Evolutionary conservation across 2,797 vertebrate species (phyloP).

Genomic region (Melanotaenia boesemani): DNA sequence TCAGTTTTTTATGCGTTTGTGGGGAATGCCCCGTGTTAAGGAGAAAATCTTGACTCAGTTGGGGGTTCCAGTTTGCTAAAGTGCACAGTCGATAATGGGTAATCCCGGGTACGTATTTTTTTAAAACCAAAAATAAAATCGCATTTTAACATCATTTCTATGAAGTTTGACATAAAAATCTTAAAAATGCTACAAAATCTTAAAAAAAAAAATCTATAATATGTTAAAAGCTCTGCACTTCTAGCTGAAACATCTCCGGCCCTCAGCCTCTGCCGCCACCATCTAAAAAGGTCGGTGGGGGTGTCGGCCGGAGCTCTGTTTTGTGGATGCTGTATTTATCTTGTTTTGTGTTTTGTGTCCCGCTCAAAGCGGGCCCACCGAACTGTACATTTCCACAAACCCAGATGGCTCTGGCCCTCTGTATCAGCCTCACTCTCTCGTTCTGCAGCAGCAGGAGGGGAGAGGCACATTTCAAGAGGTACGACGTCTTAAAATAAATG

Average conservation of each 20-base stretch:
- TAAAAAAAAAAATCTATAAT: constrained; percentile 71
- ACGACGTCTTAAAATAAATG: constrained; percentile 78
- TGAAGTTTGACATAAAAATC: constrained; percentile 84
- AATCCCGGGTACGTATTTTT: constrained; percentile 88
- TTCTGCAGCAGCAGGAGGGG: constrained; percentile 64
- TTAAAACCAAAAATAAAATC: constrained; percentile 86
- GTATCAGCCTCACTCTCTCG: constrained; percentile 73
- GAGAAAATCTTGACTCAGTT: constrained; percentile 74
- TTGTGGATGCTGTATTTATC: constrained; percentile 84
- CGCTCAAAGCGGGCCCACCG: constrained; percentile 77
- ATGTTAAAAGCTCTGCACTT: constrained; percentile 84
- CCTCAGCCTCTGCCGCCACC: constrained; percentile 62
- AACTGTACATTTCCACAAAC: constrained; percentile 83
- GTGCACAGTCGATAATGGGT: constrained; percentile 84
- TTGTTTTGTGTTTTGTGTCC: constrained; percentile 72
- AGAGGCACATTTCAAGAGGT: constrained; percentile 75
- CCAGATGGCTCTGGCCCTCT: constrained; percentile 73
- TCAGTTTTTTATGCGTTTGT: constrained; percentile 61
- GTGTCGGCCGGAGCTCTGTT: constrained; percentile 77
- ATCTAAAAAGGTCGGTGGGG: constrained; percentile 65
- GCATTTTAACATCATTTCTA: constrained; percentile 85
- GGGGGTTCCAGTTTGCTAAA: constrained; percentile 80
- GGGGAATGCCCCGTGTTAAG: constrained; percentile 63
- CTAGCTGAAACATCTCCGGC: constrained; percentile 81
- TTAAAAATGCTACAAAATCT: constrained; percentile 77